Conservation (phyloP, 2,888 invertebrate genomes). For the Orthosia incerta region DNA sequence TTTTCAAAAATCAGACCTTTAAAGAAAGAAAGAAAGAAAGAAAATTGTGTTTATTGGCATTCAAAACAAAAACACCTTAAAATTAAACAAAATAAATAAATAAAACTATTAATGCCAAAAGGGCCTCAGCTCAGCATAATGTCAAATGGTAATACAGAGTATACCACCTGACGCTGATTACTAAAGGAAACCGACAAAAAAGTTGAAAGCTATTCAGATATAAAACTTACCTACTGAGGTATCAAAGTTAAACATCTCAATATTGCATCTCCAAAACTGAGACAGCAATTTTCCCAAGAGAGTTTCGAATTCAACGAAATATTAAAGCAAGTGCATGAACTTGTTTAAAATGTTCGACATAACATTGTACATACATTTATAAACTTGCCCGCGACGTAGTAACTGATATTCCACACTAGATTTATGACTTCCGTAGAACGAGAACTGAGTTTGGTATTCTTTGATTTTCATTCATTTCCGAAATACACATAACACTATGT, state of each 20-base stretch:
- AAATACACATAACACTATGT: constrained; percentile 38
- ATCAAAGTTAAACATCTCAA: neutral
- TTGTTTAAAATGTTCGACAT: constrained; percentile 35
- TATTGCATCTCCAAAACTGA: neutral
- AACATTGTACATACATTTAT: constrained; percentile 46
- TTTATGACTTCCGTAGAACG: constrained; percentile 58
- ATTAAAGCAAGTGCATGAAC: constrained; percentile 11
- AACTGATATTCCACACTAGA: constrained; percentile 54
- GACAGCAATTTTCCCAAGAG: neutral
- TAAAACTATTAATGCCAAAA: too few relatives aligned
- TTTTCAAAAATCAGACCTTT: too few relatives aligned
- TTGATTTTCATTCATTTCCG: constrained; percentile 54
- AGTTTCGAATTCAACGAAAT: constrained; percentile 24
- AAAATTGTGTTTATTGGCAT: too few relatives aligned
- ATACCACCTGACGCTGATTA: too few relatives aligned
- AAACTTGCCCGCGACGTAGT: constrained; percentile 31
- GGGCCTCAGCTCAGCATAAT: too few relatives aligned
- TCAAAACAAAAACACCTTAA: too few relatives aligned
- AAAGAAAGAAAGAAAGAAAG: too few relatives aligned
- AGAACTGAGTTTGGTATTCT: constrained; percentile 41
- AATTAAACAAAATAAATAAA: too few relatives aligned
- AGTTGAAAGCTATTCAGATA: too few relatives aligned
- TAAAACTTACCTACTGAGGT: neutral
- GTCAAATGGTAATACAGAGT: too few relatives aligned
- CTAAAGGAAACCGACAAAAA: too few relatives aligned